phyloP scores from a whole-genome alignment of 2,888 invertebrate species.

The Syrista parreyssii region DNA sequence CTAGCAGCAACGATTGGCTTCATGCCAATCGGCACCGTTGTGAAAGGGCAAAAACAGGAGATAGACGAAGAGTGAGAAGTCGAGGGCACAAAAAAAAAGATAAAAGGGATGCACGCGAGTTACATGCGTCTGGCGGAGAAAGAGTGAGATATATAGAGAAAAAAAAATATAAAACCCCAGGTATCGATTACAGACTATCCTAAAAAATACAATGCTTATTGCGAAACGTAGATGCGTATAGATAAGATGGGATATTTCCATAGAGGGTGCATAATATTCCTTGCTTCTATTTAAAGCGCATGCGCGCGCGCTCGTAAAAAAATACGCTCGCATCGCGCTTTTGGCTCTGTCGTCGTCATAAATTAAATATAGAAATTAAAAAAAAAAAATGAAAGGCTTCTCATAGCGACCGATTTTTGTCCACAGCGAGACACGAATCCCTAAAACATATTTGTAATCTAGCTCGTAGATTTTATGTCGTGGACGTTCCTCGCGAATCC shows the following conservation, averaged over 20 bases:
- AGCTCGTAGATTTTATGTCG: conserved; percentile 28
- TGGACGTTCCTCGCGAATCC: not conserved
- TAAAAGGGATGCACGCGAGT: not conserved
- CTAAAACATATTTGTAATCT: conserved; percentile 48
- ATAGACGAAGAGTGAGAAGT: not conserved
- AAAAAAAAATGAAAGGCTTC: conserved; percentile 27
- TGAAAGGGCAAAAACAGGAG: not conserved
- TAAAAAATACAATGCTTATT: conserved; percentile 56
- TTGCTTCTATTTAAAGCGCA: not conserved
- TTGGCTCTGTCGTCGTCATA: conserved; percentile 25
- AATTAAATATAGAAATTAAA: conserved; percentile 56
- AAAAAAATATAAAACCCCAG: conserved; percentile 61
- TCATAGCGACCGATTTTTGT: conserved; percentile 35
- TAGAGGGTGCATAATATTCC: conserved; percentile 4
- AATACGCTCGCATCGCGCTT: not conserved
- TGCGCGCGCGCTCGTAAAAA: not conserved
- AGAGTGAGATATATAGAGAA: not conserved
- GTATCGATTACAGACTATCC: conserved; percentile 48
- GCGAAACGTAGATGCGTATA: conserved; percentile 27
- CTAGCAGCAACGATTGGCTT: conserved; percentile 12
- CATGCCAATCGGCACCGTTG: conserved; percentile 13
- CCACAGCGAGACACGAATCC: conserved; percentile 54
- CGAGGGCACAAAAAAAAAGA: not conserved
- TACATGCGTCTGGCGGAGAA: not conserved
- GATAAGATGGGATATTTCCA: conserved; percentile 18